These are phyloP conservation scores for Buphagus erythrorhynchus DNA, from an alignment of 2,797 vertebrate genomes.

Conservation along the genomic window DNA sequence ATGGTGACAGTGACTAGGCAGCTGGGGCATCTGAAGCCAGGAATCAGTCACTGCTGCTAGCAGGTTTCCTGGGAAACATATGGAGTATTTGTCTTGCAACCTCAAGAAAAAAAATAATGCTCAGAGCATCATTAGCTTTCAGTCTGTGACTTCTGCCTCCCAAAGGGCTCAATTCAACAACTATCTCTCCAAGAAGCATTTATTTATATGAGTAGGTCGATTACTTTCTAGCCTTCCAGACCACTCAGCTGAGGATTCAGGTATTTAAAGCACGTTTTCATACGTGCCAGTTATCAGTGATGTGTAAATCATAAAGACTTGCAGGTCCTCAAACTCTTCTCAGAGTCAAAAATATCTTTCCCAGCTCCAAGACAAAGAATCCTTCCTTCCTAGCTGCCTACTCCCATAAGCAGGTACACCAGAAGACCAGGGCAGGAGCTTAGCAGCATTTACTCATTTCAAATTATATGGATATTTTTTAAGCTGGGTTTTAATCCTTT, in stretches of 20 bases:
- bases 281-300: not conserved
- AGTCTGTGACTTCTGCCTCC: not conserved
- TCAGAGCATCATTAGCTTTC: constrained; percentile 21
- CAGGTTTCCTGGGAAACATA: not conserved
- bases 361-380: not conserved
- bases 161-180: not conserved
- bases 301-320: not conserved
- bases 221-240: not conserved
- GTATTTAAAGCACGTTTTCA: not conserved
- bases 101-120: not conserved
- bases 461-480: not conserved
- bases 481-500: not conserved
- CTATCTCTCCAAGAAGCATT: not conserved
- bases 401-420: not conserved
- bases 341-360: not conserved
- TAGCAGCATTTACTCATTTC: not conserved
- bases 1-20: not conserved
- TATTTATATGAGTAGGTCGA: not conserved
- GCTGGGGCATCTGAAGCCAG: not conserved
- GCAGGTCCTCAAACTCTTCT: not conserved
- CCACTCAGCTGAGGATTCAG: not conserved
- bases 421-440: not conserved
- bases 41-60: not conserved
- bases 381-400: not conserved
- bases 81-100: not conserved